Conservation (phyloP, 2,888 invertebrate genomes). For the Zonitis immaculata region DNA sequence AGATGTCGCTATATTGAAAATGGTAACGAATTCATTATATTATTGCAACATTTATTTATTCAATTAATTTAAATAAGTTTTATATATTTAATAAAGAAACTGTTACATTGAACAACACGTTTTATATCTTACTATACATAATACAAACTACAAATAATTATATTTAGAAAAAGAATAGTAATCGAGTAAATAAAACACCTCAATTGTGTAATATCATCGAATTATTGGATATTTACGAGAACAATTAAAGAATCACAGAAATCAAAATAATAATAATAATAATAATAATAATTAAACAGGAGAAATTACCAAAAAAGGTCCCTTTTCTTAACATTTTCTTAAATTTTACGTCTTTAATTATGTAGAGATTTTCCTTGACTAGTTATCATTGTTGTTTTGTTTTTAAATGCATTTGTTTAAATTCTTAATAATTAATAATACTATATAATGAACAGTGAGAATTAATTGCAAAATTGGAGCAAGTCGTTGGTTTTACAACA, state of each 20-base stretch:
- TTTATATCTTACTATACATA: background rate
- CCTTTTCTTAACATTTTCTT: no score
- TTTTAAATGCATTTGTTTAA: no score
- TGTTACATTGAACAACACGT: background rate
- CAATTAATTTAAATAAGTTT: background rate
- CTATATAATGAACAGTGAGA: constrained; percentile 40
- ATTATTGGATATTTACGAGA: no score
- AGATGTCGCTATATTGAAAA: no score
- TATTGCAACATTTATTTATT: background rate
- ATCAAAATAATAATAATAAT: no score
- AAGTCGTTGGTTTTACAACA: constrained; percentile 36
- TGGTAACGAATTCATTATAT: no score
- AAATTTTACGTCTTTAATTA: background rate
- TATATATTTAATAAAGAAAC: no score
- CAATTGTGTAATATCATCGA: background rate
- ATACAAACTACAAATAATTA: background rate
- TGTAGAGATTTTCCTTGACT: constrained; percentile 34
- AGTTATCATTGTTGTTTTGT: constrained; percentile 31
- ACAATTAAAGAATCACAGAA: no score
- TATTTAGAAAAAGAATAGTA: no score
- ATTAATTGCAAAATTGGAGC: constrained; percentile 42
- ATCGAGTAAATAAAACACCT: background rate
- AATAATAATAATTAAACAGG: no score
- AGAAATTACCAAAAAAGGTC: no score
- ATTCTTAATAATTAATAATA: constrained; percentile 42